A percentile compares a stretch with the other conserved stretches of the same genome.
Conservation (phyloP, 2,113 vertebrate species). For the Peucedramus taeniatus region DNA sequence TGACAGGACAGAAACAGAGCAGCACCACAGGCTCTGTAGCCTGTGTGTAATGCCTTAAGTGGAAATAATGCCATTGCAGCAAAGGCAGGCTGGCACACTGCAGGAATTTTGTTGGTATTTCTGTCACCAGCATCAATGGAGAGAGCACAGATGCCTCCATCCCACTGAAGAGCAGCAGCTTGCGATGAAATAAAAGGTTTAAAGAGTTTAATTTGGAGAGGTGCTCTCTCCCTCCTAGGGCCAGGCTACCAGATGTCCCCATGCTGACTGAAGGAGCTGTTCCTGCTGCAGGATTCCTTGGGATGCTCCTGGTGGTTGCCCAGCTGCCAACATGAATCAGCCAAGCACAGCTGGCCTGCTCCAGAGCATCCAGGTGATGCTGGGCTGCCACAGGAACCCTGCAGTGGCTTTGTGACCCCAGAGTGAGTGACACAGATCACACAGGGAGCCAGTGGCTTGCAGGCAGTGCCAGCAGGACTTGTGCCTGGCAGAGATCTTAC, state of each 20-base stretch:
- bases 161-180: neutral
- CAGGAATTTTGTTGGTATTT: neutral
- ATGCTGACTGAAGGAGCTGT: neutral
- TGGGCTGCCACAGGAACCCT: neutral
- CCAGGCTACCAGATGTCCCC: fast-evolving
- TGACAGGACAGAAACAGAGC: neutral
- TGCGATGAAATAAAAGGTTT: neutral
- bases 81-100: neutral
- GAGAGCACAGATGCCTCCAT: neutral
- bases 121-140: neutral
- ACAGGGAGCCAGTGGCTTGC: fast-evolving
- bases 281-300: neutral
- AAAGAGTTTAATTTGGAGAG: neutral
- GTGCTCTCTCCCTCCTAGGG: neutral
- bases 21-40: neutral
- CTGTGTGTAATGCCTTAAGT: neutral
- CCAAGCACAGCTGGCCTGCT: neutral
- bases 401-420: neutral
- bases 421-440: neutral
- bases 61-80: neutral
- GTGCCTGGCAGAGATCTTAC: neutral
- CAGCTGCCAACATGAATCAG: neutral
- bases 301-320: neutral
- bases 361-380: neutral
- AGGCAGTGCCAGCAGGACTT: neutral